Conservation (phyloP, 2,113 vertebrate genomes). For the Puntigrus tetrazona region DNA sequence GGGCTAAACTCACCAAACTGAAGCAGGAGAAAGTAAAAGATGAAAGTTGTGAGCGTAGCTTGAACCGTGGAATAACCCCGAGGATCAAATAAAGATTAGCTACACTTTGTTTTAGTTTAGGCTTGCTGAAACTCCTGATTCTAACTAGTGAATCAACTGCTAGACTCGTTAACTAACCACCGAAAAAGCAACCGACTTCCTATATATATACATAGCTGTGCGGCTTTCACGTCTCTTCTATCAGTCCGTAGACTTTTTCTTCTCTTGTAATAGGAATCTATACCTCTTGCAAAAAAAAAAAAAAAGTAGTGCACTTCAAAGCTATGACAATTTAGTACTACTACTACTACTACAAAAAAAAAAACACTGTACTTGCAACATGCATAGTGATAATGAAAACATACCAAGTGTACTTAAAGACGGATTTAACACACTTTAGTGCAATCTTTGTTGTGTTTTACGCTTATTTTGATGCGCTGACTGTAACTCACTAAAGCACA, state of each 20-base stretch:
- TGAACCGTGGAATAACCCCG: background rate
- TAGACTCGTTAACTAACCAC: background rate
- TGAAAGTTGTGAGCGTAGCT: background rate
- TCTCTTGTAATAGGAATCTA: background rate
- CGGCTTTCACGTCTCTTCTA: background rate
- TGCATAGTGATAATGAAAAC: too few relatives aligned
- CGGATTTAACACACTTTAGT: too few relatives aligned
- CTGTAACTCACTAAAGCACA: too few relatives aligned
- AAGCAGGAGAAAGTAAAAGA: background rate
- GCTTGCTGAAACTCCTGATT: background rate
- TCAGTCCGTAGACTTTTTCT: background rate
- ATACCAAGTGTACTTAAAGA: too few relatives aligned
- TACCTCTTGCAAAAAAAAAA: background rate
- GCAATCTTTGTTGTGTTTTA: too few relatives aligned
- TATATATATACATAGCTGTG: background rate
- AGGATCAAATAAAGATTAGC: constrained; percentile 2
- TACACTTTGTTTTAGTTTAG: background rate
- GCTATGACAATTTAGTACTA: too few relatives aligned
- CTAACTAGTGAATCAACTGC: background rate
- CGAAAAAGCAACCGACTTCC: background rate
- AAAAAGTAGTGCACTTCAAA: background rate
- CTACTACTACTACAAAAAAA: too few relatives aligned
- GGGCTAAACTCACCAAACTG: constrained; percentile 30
- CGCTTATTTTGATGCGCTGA: too few relatives aligned
- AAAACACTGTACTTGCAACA: too few relatives aligned